Conservation (phyloP, 2,113 vertebrate genomes). For the Raphicerus campestris region DNA sequence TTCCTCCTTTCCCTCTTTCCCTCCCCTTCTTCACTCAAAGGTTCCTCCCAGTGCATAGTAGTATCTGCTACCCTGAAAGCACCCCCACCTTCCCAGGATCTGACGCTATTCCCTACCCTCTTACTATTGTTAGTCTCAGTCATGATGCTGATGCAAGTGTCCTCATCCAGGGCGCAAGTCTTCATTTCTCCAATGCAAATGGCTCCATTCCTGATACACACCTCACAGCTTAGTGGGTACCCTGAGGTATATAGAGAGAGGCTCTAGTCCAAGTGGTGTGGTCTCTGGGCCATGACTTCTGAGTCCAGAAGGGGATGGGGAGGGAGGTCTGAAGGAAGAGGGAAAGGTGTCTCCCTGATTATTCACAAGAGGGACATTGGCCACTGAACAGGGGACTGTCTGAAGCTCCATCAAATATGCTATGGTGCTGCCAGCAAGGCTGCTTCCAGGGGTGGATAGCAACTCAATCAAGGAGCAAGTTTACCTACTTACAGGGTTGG, state of each 20-base stretch:
- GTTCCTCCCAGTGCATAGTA: neutral
- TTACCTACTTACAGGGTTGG: slow-evolving; percentile 54
- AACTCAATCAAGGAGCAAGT: slow-evolving; percentile 15
- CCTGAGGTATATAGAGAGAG: neutral
- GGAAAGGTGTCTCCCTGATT: neutral
- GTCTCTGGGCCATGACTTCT: neutral
- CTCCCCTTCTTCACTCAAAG: no score
- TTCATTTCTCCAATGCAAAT: slow-evolving; percentile 55
- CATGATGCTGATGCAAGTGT: slow-evolving; percentile 53
- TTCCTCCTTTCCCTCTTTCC: neutral
- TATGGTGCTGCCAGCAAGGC: neutral
- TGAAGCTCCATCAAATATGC: neutral
- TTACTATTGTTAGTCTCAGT: slow-evolving; percentile 59
- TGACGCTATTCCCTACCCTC: neutral
- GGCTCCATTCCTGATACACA: slow-evolving; percentile 43
- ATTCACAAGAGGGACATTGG: neutral
- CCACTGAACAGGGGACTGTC: neutral
- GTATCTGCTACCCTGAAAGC: neutral
- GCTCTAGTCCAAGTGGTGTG: neutral
- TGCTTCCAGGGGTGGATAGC: slow-evolving; percentile 25
- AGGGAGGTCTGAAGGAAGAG: no score
- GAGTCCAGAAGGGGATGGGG: neutral
- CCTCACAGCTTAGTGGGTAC: slow-evolving; percentile 56
- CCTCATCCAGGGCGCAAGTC: slow-evolving; percentile 46
- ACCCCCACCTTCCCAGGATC: neutral